phyloP scores from a whole-genome alignment of 2,888 invertebrate genomes.

The Lasioglossum morio region DNA sequence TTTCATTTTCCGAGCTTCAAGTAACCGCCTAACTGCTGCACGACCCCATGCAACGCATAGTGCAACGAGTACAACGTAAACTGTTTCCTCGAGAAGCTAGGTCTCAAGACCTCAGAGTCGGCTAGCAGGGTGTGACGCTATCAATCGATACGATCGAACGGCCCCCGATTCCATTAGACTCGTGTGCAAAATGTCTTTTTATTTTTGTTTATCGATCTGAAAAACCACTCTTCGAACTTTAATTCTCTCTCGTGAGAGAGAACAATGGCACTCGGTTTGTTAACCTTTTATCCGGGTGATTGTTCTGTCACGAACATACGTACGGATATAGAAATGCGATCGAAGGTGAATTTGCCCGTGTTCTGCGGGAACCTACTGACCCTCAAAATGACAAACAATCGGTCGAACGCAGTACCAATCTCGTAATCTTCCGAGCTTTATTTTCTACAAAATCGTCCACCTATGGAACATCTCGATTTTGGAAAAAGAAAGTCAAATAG shows the following conservation, averaged over 20 bases:
- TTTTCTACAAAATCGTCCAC: not conserved
- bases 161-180: constrained; percentile 12
- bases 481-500: too few species aligned
- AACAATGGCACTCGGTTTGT: not conserved
- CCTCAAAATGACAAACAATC: not conserved
- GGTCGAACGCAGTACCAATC: not conserved
- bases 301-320: constrained; percentile 2
- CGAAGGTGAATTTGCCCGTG: not conserved
- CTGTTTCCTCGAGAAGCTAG: not conserved
- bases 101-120: not conserved
- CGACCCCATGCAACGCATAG: not conserved
- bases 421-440: not conserved
- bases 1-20: not conserved
- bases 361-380: not conserved
- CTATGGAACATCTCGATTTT: not conserved
- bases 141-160: constrained; percentile 67
- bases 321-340: constrained; percentile 1
- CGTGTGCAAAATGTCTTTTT: not conserved
- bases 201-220: not conserved
- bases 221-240: not conserved
- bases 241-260: not conserved
- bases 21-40: not conserved
- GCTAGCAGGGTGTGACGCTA: constrained; percentile 51
- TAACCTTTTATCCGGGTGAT: not conserved
- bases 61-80: not conserved